Evolutionary conservation across 2,888 invertebrate genomes (phyloP).

Genomic region (Polydesmus complanatus): DNA sequence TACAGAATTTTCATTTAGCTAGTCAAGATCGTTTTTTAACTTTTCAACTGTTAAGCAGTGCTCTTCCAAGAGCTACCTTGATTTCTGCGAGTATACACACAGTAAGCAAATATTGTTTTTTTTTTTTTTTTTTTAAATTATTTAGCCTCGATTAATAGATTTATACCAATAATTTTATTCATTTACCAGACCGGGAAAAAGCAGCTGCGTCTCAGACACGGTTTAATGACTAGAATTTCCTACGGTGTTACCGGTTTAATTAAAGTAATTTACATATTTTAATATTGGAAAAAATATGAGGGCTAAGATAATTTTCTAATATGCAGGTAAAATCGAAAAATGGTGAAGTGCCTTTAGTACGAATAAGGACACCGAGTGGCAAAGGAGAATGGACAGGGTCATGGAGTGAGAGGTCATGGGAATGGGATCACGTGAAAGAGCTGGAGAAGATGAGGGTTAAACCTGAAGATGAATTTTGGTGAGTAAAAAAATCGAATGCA

Average conservation of each 20-base stretch:
- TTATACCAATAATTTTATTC: too few relatives aligned
- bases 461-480: constrained; percentile 58
- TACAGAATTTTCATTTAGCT: constrained; percentile 54
- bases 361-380: constrained; percentile 52
- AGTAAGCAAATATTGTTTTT: constrained; percentile 33
- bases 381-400: constrained; percentile 55
- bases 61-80: constrained; percentile 54
- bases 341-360: constrained; percentile 24
- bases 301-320: neutral
- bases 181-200: constrained; percentile 43
- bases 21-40: constrained; percentile 50
- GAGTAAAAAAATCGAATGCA: constrained; percentile 22
- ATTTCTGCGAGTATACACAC: constrained; percentile 50
- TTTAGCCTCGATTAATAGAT: neutral
- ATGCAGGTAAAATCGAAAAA: constrained; percentile 21
- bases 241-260: constrained; percentile 58
- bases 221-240: constrained; percentile 51
- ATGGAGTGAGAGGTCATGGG: constrained; percentile 53
- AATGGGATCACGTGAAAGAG: constrained; percentile 51
- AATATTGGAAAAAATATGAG: neutral
- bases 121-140: neutral
- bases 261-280: constrained; percentile 34
- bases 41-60: constrained; percentile 51
- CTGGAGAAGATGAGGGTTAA: constrained; percentile 45
- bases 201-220: constrained; percentile 44